These are phyloP conservation scores for Branchinecta lindahli DNA, from an alignment of 1,140 invertebrate species.

Conservation along the genomic window DNA sequence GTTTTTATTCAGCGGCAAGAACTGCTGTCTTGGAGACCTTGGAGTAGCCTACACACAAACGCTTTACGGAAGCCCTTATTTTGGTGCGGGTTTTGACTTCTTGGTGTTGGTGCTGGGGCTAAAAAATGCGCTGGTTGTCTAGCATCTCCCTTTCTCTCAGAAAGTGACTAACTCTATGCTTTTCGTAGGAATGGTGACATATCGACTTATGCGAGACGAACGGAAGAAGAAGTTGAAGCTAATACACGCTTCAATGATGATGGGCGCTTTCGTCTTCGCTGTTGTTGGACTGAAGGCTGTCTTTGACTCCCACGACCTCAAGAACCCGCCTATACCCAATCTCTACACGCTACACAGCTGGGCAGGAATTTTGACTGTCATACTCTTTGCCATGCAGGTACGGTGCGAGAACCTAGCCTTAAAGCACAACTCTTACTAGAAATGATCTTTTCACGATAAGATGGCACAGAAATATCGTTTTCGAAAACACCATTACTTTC, in stretches of 20 bases:
- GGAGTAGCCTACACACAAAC: too few species aligned
- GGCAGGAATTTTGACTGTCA: slow-evolving; percentile 57
- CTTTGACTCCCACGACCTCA: slow-evolving; percentile 66
- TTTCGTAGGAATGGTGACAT: slow-evolving; percentile 57
- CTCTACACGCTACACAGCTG: slow-evolving; percentile 72
- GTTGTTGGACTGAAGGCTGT: slow-evolving; percentile 56
- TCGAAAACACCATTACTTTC: too few species aligned
- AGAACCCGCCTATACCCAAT: slow-evolving; percentile 46
- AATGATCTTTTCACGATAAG: too few species aligned
- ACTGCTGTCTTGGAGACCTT: too few species aligned
- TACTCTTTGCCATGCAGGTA: slow-evolving; percentile 60
- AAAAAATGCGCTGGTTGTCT: too few species aligned
- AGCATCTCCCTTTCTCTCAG: neutral
- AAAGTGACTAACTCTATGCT: neutral
- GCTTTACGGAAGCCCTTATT: too few species aligned
- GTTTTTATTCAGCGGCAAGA: too few species aligned
- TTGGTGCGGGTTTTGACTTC: too few species aligned
- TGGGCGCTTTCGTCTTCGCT: slow-evolving; percentile 46
- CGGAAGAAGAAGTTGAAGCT: slow-evolving; percentile 60
- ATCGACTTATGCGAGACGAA: slow-evolving; percentile 55
- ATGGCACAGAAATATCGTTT: too few species aligned
- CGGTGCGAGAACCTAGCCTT: slow-evolving; percentile 14
- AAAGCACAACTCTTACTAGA: too few species aligned
- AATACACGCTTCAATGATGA: slow-evolving; percentile 53
- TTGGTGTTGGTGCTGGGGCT: too few species aligned